Percentiles rank a stretch among this genome's conserved stretches.
These are phyloP conservation scores for Sarcophaga carnaria DNA, from an alignment of 2,888 invertebrate genomes.

Conservation along the genomic window DNA sequence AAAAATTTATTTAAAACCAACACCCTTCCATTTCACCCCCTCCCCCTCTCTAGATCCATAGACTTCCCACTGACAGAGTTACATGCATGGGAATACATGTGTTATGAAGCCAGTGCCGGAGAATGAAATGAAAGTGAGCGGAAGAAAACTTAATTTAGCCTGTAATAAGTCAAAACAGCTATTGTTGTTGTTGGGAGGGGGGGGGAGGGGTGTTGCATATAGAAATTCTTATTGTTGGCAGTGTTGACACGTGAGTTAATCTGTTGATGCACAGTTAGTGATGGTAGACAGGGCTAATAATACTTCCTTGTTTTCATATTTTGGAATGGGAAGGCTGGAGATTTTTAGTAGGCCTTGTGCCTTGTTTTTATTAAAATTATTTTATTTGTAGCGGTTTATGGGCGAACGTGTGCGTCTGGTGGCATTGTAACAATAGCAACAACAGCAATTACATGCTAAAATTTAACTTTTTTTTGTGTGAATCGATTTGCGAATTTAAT, in stretches of 20 bases:
- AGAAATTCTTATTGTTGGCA: conserved; percentile 2
- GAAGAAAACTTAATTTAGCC: conserved; percentile 60
- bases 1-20: conserved; percentile 56
- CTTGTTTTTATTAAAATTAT: conserved; percentile 15
- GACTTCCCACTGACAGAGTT: neutral
- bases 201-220: conserved; percentile 14
- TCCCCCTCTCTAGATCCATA: no score
- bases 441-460: conserved; percentile 37
- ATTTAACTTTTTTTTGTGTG: conserved; percentile 63
- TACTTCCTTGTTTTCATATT: neutral
- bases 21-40: neutral
- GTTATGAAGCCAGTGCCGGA: neutral
- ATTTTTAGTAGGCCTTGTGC: conserved; percentile 19
- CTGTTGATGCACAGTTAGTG: conserved; percentile 56
- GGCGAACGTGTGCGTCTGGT: neutral
- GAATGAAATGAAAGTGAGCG: conserved; percentile 10
- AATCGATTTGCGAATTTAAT: neutral
- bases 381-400: conserved; percentile 3
- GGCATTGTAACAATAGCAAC: conserved; percentile 13
- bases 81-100: neutral
- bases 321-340: neutral
- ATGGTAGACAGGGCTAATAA: conserved; percentile 36
- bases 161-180: conserved; percentile 62
- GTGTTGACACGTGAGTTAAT: conserved; percentile 68
- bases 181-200: neutral